Conservation (phyloP, 2,113 vertebrate genomes). For the Pleuronectes platessa region DNA sequence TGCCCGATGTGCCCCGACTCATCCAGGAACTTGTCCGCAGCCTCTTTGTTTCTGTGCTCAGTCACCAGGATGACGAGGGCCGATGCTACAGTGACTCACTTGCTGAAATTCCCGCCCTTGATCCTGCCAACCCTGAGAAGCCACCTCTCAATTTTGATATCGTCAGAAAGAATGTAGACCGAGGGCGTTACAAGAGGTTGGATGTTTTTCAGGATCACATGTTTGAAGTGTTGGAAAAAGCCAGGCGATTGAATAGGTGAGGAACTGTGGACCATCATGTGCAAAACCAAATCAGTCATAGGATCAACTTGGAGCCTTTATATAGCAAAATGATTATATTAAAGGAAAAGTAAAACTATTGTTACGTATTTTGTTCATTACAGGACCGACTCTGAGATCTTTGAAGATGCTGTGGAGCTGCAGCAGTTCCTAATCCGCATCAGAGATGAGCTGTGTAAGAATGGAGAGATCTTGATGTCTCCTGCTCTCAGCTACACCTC, state of each 20-base stretch:
- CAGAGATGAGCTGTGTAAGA: slow-evolving; percentile 97
- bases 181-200: slow-evolving; percentile 91
- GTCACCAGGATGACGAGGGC: slow-evolving; percentile 97
- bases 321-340: not conserved
- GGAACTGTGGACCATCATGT: slow-evolving; percentile 16
- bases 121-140: slow-evolving; percentile 89
- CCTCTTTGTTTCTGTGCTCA: slow-evolving; percentile 97
- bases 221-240: slow-evolving; percentile 98
- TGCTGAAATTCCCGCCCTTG: slow-evolving; percentile 92
- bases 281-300: not conserved
- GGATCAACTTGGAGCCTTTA: not conserved
- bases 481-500: slow-evolving; percentile 97
- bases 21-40: slow-evolving; percentile 98
- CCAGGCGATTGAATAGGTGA: slow-evolving; percentile 94
- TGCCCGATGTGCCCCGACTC: slow-evolving; percentile 93
- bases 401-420: slow-evolving; percentile 97
- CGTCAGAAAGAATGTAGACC: slow-evolving; percentile 93
- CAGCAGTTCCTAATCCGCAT: slow-evolving; percentile 99
- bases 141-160: slow-evolving; percentile 94
- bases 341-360: not conserved
- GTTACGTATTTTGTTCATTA: slow-evolving; percentile 13
- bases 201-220: slow-evolving; percentile 99
- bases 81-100: slow-evolving; percentile 99
- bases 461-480: slow-evolving; percentile 96
- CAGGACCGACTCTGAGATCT: slow-evolving; percentile 99